These are phyloP conservation scores for Morus bassanus DNA, from an alignment of 2,797 vertebrate genomes.

Conservation along the genomic window DNA sequence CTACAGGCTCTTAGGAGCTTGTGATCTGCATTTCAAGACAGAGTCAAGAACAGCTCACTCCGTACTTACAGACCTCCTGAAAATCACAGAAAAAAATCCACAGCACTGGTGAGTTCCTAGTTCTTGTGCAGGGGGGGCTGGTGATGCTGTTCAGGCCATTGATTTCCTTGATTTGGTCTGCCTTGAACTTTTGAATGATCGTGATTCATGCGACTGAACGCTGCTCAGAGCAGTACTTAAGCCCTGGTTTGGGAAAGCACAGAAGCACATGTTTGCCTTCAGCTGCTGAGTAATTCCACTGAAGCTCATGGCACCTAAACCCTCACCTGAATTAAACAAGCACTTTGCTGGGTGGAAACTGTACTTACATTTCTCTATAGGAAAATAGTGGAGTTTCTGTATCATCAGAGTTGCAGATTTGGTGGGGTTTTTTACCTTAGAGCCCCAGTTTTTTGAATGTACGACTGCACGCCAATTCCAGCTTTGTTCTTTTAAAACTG, in stretches of 20 bases:
- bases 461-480: background rate
- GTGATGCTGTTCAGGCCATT: background rate
- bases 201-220: background rate
- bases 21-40: background rate
- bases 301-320: background rate
- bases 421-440: background rate
- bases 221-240: background rate
- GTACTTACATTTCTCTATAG: background rate
- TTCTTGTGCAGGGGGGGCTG: background rate
- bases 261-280: background rate
- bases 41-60: background rate
- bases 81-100: background rate
- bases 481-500: background rate
- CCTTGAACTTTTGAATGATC: background rate
- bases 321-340: background rate
- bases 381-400: background rate
- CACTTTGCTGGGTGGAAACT: background rate
- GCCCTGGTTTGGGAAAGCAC: background rate
- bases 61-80: background rate
- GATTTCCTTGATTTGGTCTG: background rate
- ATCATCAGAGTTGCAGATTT: background rate
- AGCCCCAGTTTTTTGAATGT: background rate
- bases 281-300: background rate
- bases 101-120: background rate
- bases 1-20: background rate